Base-by-base conservation (phyloP, 2,888 invertebrate genomes). In the Xylophagus ater region DNA sequence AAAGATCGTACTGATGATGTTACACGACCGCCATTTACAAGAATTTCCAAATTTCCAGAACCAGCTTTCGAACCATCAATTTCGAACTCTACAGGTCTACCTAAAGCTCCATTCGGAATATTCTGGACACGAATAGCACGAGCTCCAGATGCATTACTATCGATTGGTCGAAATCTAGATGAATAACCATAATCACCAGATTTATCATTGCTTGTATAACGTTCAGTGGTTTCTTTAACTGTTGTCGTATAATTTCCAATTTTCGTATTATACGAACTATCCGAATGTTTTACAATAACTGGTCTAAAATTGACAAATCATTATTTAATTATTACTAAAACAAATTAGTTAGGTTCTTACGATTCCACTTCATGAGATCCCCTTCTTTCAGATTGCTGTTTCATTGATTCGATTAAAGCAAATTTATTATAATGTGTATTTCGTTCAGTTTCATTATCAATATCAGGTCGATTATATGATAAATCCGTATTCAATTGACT, bases 51-150 rank as follows among this genome's bases (percentile, higher is more conserved):
- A 65, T 94, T 93, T 12, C 96, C 97, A 3, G 92, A 88, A 24
- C 96, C 96, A n/a, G 96, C 94, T 48, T 79, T 76, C 42, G 88
- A 84, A 40, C 94, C 93, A 65, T 97, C 94, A 65, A 97, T 94
- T 70, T 92, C 89, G 68, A 98, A 97, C 66, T 93, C 88, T 37
- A 94, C 90, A 37, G 92, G 87, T 60, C 84, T 79, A 49, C 93
- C 90, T 38, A 96, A 76, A 34, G 81, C 71, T 47, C 92, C 92
- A 67, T 85, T 82, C 3, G 87, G 83, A 51, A 89, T 82, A 43
- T 78, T 79, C 54, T 84, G 86, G 37, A 97, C 87, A 60, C 77
- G 74, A 56, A 96, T 88, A 51, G 84, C 79, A 58, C 74, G 73
- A 43, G 90, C 85, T 66, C 94, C 89, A 44, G 70, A 71, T 28